A percentile compares a stretch with the other conserved stretches of the same genome.
Evolutionary conservation across 2,113 vertebrate genomes (phyloP).

Genomic region (Raja brachyura): DNA sequence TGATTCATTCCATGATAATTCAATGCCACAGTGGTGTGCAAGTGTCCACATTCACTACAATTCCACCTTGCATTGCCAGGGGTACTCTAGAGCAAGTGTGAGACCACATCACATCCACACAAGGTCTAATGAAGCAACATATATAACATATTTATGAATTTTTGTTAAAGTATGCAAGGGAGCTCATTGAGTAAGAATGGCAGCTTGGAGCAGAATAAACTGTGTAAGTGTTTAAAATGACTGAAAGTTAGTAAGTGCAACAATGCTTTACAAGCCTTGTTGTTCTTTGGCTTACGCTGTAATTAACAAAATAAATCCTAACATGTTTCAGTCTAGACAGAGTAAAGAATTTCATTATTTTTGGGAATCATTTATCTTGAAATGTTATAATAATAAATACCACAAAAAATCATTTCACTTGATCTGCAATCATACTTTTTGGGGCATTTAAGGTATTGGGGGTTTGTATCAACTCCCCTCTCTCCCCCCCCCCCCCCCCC

Average conservation of each 20-base stretch:
- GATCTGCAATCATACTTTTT: conserved; percentile 3
- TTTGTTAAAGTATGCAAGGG: not conserved
- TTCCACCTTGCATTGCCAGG: not conserved
- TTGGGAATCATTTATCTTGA: conserved; percentile 13
- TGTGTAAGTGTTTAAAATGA: not conserved
- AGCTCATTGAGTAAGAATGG: not conserved
- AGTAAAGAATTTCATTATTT: not conserved
- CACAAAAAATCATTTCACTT: not conserved
- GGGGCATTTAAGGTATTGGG: conserved; percentile 9
- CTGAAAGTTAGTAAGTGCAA: conserved; percentile 5
- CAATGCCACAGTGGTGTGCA: too few species aligned
- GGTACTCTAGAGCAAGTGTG: not conserved
- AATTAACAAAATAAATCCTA: conserved; percentile 23
- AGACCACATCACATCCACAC: not conserved
- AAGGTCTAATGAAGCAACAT: not conserved
- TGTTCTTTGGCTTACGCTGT: conserved; percentile 13
- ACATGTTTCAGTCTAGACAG: conserved; percentile 5
- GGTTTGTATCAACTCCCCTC: not conserved
- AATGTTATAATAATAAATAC: conserved; percentile 7
- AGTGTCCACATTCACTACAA: too few species aligned
- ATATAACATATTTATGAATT: not conserved
- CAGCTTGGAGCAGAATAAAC: not conserved
- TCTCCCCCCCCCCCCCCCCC: not conserved
- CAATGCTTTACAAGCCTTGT: not conserved
- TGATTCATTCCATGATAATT: too few species aligned